Evolutionary conservation across 2,113 vertebrate species (phyloP).

Genomic region (Elaphurus davidianus): DNA sequence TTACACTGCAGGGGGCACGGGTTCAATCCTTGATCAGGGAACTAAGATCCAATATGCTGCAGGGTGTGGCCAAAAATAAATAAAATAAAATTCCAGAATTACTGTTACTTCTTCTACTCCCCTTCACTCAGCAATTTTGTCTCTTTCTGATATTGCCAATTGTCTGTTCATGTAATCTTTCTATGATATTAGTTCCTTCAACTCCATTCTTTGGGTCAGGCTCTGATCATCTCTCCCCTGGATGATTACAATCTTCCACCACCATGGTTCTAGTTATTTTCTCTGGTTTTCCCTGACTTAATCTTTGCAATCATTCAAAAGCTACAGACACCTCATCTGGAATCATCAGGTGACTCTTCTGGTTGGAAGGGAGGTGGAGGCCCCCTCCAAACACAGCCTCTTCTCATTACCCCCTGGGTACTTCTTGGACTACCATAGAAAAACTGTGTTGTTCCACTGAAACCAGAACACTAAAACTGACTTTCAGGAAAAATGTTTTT

Average conservation of each 20-base stretch:
- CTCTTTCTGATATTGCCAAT: background rate
- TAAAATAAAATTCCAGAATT: background rate
- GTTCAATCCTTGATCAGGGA: background rate
- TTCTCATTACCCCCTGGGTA: rapidly evolving
- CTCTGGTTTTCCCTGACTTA: background rate
- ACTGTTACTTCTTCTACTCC: background rate
- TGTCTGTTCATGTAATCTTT: background rate
- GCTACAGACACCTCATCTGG: background rate
- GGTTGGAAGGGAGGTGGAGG: background rate
- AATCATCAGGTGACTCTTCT: background rate
- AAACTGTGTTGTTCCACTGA: background rate
- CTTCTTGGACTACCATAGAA: background rate
- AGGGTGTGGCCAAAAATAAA: background rate
- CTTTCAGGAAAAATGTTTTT: background rate
- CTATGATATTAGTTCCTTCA: background rate
- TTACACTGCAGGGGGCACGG: background rate
- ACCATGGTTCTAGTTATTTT: background rate
- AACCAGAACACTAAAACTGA: background rate
- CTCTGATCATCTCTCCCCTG: background rate
- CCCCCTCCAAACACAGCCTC: rapidly evolving
- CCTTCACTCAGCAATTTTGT: background rate
- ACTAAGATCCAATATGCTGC: background rate
- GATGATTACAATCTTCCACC: background rate
- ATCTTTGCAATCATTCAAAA: conserved; percentile 21
- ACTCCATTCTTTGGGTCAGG: background rate